Evolutionary conservation across 1,140 invertebrate species (phyloP).

Genomic region (Oryctes rhinoceros): DNA sequence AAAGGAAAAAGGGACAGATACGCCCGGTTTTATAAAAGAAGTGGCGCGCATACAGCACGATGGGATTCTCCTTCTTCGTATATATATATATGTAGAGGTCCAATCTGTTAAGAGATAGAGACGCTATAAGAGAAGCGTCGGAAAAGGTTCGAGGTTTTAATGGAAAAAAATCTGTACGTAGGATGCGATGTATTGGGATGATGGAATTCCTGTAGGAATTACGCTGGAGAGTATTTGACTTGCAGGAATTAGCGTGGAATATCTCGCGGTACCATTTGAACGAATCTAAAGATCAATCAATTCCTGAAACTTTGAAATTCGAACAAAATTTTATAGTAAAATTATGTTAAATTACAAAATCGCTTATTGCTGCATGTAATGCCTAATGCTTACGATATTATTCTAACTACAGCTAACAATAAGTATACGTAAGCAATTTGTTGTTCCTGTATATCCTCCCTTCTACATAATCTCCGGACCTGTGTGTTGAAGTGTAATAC

Average conservation of each 20-base stretch:
- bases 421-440: neutral
- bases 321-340: no score
- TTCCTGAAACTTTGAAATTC: no score
- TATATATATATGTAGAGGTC: neutral
- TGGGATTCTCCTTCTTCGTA: neutral
- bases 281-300: no score
- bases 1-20: slow-evolving; percentile 18
- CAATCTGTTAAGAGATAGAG: slow-evolving; percentile 34
- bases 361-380: no score
- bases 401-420: neutral
- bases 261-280: no score
- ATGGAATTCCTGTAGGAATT: neutral
- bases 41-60: neutral
- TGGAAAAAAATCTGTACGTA: neutral
- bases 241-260: no score
- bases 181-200: neutral
- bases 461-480: neutral
- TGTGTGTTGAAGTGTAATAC: slow-evolving; percentile 22
- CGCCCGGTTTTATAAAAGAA: slow-evolving; percentile 30
- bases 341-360: no score
- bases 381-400: no score
- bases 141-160: slow-evolving; percentile 14
- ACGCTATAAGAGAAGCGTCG: neutral
- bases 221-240: neutral
- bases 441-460: neutral